Evolutionary conservation across 2,113 vertebrate species (phyloP).

Genomic region (Tupaia chinensis): DNA sequence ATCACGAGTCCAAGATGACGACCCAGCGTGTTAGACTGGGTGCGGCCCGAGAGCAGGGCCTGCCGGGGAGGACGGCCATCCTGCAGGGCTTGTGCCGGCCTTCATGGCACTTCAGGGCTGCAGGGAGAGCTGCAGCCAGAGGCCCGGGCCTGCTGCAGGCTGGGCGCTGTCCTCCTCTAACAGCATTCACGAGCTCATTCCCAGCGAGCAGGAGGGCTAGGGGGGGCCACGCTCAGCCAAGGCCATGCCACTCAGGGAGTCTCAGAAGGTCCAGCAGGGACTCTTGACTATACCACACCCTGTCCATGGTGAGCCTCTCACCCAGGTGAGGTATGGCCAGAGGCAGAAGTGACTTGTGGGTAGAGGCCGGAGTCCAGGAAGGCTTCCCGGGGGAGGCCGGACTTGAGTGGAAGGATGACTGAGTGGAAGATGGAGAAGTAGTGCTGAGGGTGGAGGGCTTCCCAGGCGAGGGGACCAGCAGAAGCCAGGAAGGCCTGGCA

Average conservation of each 20-base stretch:
- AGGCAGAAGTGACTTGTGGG: neutral
- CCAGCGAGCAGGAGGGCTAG: neutral
- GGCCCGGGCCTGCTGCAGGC: neutral
- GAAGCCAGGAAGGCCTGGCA: neutral
- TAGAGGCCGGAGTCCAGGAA: neutral
- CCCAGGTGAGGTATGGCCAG: neutral
- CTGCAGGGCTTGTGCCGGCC: neutral
- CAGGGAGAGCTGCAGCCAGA: neutral
- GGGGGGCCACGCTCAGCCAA: neutral
- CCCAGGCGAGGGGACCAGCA: neutral
- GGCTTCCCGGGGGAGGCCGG: conserved; percentile 54
- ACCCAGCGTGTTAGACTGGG: neutral
- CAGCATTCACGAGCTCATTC: neutral
- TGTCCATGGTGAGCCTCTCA: no score
- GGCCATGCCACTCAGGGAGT: neutral
- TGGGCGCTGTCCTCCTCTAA: neutral
- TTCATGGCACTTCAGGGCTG: neutral
- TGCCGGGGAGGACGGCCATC: neutral
- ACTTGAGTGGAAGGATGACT: neutral
- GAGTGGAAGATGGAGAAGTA: neutral
- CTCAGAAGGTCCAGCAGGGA: neutral
- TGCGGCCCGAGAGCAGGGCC: neutral
- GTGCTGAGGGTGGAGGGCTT: neutral
- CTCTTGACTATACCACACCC: accelerated
- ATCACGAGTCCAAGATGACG: neutral